Percentiles rank a stretch among this genome's conserved stretches.
Evolutionary conservation across 1,140 invertebrate genomes (phyloP).

Genomic region (Drosophila truncata): DNA sequence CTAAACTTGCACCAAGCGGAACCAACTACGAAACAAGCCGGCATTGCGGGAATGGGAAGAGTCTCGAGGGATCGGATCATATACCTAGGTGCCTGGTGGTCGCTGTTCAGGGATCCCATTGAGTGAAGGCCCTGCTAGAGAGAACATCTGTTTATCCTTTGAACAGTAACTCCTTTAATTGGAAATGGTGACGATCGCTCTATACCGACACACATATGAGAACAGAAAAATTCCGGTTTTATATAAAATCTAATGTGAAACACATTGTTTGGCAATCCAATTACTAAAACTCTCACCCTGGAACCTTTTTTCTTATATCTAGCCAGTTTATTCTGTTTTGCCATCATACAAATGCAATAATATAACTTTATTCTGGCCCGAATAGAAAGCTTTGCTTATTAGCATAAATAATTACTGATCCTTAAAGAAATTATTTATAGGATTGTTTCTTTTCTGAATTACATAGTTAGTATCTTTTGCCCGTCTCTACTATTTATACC

Average conservation of each 20-base stretch:
- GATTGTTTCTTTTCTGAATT: no score
- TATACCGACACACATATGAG: neutral
- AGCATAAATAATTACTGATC: no score
- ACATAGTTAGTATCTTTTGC: neutral
- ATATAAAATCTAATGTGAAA: neutral
- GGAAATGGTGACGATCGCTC: neutral
- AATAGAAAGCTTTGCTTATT: neutral
- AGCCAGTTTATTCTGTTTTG: no score
- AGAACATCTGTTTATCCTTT: neutral
- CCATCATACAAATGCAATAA: no score
- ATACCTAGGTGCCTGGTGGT: conserved; percentile 1
- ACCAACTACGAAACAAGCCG: conserved; percentile 48
- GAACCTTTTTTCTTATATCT: neutral
- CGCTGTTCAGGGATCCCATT: neutral
- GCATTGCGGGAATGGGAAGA: conserved; percentile 10
- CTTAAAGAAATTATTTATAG: no score
- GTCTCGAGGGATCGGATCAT: neutral
- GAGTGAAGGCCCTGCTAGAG: neutral
- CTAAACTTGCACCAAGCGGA: conserved; percentile 76
- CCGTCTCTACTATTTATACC: neutral
- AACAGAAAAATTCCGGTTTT: neutral
- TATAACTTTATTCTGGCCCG: no score
- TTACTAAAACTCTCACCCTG: neutral
- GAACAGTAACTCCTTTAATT: neutral
- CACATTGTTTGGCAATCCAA: no score